A percentile compares a stretch with the other conserved stretches of the same genome.
These are phyloP conservation scores for Elephantulus edwardii DNA, from an alignment of 2,113 vertebrate species.

Conservation along the genomic window DNA sequence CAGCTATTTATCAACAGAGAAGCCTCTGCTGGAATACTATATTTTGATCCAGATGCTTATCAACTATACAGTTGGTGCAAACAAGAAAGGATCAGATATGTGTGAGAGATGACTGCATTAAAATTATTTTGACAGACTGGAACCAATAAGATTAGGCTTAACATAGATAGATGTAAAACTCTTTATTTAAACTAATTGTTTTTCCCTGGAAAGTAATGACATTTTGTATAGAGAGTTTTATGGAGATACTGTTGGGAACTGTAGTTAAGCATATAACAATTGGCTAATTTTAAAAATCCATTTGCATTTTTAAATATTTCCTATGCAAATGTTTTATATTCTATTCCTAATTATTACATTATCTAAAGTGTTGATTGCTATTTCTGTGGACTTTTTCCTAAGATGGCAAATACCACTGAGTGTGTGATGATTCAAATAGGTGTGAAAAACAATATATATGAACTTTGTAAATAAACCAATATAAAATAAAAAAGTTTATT, in stretches of 20 bases:
- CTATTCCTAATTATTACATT: neutral
- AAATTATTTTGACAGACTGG: constrained; percentile 32
- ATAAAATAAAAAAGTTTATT: no score
- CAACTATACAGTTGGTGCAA: neutral
- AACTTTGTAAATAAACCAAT: no score
- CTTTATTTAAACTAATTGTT: neutral
- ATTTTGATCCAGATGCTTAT: neutral
- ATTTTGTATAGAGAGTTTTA: neutral
- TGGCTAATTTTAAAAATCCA: neutral
- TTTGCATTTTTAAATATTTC: neutral
- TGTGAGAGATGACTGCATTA: constrained; percentile 9
- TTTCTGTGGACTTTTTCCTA: neutral
- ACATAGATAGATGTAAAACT: neutral
- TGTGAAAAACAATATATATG: no score
- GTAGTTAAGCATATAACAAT: neutral
- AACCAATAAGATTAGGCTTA: neutral
- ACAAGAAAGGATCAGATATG: neutral
- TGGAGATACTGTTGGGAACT: neutral
- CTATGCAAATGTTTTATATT: constrained; percentile 9
- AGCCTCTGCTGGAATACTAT: neutral
- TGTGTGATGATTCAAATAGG: neutral
- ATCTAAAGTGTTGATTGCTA: no score
- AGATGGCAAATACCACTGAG: neutral
- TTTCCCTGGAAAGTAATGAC: neutral
- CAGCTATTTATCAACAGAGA: neutral